Base-by-base conservation (phyloP, 2,113 vertebrate species). In the Hemicordylus capensis region DNA sequence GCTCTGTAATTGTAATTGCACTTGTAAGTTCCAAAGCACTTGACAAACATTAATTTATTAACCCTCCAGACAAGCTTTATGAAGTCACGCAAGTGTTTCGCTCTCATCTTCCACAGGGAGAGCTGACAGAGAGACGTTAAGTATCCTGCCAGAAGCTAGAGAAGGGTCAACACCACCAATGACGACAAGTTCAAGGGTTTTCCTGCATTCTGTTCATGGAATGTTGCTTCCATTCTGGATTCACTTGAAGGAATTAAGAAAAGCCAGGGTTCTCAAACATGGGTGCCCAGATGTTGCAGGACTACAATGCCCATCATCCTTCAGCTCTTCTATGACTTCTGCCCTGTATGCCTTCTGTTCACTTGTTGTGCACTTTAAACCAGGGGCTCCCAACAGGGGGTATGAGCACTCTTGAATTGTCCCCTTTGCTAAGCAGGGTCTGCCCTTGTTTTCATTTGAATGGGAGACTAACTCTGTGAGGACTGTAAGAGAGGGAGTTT, bases 41-140 rank as follows among this genome's bases (percentile, higher is more conserved):
- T 85, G 67, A 85, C 58, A 80, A 19, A 80, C 77, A 80, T 85
- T 85, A 80, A 51, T 73, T 86, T 63, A 80, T 80, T 80, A 86
- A 74, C 77, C 84, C 84, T 86, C 77, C 56, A 64, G 69, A 72
- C 76, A 72, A 34, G 72, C n/a, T n/a, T 85, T 72, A 58, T 44
- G 44, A 74, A 74, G 34, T 28, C 51, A 42, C 44, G 10, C 48
- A 51, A 63, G 66, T 24, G 22, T 37, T 64, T 56, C 31, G 22
- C 22, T 67, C 82, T 4, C n/a, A 34, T 48, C 10, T 83, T 74
- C 34, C 46, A 42, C 28, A 46, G 48, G 24, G 19, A 42, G 58
- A 76, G 78, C 15, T 22, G 22, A 42, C 28, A 24, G 34, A 19
- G 51, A 15, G 28, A 74, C 19, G 22, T 37, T 69, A 56, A 46